A percentile compares a stretch with the other conserved stretches of the same genome.
phyloP scores from a whole-genome alignment of 2,888 invertebrate genomes.

The Oasisia sp. region DNA sequence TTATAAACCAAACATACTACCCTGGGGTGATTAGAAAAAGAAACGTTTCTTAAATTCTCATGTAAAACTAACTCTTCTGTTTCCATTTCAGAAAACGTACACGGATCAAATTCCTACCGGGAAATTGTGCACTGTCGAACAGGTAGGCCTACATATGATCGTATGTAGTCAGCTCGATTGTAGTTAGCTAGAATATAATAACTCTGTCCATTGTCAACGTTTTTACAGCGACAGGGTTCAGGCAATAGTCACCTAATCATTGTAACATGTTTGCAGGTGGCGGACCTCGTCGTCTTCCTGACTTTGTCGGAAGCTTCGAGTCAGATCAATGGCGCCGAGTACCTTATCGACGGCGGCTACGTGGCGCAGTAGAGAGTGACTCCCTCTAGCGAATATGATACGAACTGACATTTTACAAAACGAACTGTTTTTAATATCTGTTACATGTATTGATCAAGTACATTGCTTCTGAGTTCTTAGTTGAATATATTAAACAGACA shows the following conservation, averaged over 20 bases:
- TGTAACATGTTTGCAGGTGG: neutral
- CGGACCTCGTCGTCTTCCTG: neutral
- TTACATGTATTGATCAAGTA: no score
- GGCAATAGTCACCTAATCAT: no score
- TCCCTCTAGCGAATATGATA: neutral
- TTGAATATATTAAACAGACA: no score
- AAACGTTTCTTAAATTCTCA: neutral
- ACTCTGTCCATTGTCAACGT: neutral
- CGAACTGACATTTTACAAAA: neutral
- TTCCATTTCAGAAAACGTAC: neutral
- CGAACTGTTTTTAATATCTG: no score
- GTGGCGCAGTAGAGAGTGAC: neutral
- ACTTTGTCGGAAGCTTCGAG: neutral
- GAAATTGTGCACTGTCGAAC: conserved; percentile 5
- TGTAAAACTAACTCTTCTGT: neutral
- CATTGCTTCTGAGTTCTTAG: no score
- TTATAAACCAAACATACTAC: neutral
- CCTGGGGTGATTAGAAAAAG: neutral
- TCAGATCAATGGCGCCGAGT: neutral
- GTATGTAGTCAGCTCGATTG: neutral
- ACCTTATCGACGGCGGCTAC: neutral
- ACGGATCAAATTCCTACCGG: neutral
- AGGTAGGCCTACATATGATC: neutral
- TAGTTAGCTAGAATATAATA: neutral
- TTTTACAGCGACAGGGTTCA: no score